phyloP scores from a whole-genome alignment of 2,113 vertebrate genomes.

The Bubo scandiacus region DNA sequence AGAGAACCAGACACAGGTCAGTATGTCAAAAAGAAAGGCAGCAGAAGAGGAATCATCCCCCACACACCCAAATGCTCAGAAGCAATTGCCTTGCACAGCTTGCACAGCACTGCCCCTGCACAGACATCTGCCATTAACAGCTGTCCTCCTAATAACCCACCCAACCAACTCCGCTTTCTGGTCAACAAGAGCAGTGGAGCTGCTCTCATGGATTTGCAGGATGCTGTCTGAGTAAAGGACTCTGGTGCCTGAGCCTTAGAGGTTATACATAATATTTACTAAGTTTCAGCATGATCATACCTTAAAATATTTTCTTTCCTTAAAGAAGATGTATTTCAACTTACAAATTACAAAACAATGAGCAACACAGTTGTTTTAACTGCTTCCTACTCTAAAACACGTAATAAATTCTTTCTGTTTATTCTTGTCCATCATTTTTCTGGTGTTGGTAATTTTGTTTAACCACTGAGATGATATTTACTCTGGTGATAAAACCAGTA shows the following conservation, averaged over 20 bases:
- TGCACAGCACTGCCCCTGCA: background rate
- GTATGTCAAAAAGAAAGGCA: background rate
- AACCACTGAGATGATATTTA: background rate
- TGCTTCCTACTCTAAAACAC: background rate
- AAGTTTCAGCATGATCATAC: background rate
- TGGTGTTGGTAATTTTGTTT: background rate
- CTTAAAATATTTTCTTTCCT: background rate
- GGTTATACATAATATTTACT: background rate
- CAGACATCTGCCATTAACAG: constrained; percentile 31
- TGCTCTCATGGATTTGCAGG: background rate
- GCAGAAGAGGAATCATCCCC: background rate
- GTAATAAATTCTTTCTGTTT: background rate
- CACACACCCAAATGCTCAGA: background rate
- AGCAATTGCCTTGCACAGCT: background rate
- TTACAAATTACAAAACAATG: background rate
- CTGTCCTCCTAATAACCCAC: background rate
- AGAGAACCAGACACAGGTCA: background rate
- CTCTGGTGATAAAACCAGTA: background rate
- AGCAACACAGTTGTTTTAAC: background rate
- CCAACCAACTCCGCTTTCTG: background rate
- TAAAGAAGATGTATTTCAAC: background rate
- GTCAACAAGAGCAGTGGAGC: background rate
- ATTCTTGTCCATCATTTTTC: background rate
- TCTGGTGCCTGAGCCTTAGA: background rate
- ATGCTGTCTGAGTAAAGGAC: background rate